Percentiles rank a stretch among this genome's conserved stretches.
Evolutionary conservation across 2,113 vertebrate genomes (phyloP).

Genomic region (Spilogale gracilis): DNA sequence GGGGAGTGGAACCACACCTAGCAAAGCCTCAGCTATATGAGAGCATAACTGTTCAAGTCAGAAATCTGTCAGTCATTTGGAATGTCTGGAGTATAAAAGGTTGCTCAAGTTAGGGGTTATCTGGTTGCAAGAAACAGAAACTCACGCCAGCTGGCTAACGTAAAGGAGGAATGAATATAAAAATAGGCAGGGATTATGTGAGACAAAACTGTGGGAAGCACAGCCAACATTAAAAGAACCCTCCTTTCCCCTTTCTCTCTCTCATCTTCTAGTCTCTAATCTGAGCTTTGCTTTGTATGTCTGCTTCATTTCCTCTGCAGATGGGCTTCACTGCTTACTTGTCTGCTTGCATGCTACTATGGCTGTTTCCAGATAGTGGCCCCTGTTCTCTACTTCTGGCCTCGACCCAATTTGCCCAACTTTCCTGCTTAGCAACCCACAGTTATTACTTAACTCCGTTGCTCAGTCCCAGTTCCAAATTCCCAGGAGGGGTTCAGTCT

Average conservation of each 20-base stretch:
- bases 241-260: background rate
- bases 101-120: conserved; percentile 50
- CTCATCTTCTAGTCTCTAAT: background rate
- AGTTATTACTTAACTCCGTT: conserved; percentile 16
- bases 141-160: conserved; percentile 50
- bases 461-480: conserved; percentile 22
- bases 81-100: conserved; percentile 16
- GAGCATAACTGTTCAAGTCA: background rate
- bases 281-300: conserved; percentile 7
- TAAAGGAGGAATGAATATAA: conserved; percentile 42
- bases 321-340: background rate
- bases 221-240: background rate
- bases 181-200: conserved; percentile 71
- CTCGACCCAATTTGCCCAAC: background rate
- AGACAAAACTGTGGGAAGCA: conserved; percentile 30
- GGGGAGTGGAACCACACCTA: background rate
- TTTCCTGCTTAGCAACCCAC: background rate
- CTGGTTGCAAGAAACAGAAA: conserved; percentile 69
- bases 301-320: background rate
- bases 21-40: background rate
- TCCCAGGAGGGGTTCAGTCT: conserved; percentile 14
- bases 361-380: background rate
- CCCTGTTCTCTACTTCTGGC: background rate
- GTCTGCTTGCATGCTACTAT: background rate
- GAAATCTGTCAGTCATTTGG: conserved; percentile 39